Evolutionary conservation across 2,113 vertebrate species (phyloP), one percentile per base, ranked within the genome.

Genomic region (Xenopus borealis): DNA sequence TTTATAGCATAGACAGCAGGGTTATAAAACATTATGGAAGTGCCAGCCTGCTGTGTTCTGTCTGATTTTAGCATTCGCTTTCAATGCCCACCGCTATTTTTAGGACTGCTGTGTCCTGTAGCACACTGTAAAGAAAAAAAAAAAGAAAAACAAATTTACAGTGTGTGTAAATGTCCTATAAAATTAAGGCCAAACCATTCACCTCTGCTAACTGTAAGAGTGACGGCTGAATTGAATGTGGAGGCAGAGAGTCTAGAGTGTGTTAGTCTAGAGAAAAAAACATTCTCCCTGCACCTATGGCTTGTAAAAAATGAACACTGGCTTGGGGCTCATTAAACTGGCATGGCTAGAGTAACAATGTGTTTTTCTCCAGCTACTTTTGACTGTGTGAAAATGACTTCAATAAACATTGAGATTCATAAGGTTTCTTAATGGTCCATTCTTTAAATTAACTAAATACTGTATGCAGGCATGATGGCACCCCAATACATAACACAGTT

Each of bases 71-170:
- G 13, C 17, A 55, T n/a, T 55, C 18, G 53, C 53, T 55, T 1
- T 55, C 17, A n/a, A 55, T n/a, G 2, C 53, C 53, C 53, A 50
- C 53, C 5, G 53, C 18, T 44, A 13, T 61, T 61, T 40, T 62
- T 10, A 40, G 53, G 44, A 20, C 18, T 74, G 72, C 23, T 74
- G 66, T 66, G 71, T 55, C 47, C 55, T 65, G 53, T 57, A 74
- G 53, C 72, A 74, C 72, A 57, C 58, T 66, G 64, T 74, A 74
- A 74, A 72, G 19, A 55, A 55, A 66, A 45, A 30, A 18, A n/a
- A 27, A 27, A 58, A 66, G 72, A 66, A 66, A 66, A 65, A 66
- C 23, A 67, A 20, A 61, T 67, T 59, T 66, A 67, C 44, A 67
- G 20, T 33, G 64, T 74, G 62, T 13, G 53, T 67, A 69, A 69